phyloP scores from a whole-genome alignment of 2,113 vertebrate species.

The Mystacornis crossleyi region DNA sequence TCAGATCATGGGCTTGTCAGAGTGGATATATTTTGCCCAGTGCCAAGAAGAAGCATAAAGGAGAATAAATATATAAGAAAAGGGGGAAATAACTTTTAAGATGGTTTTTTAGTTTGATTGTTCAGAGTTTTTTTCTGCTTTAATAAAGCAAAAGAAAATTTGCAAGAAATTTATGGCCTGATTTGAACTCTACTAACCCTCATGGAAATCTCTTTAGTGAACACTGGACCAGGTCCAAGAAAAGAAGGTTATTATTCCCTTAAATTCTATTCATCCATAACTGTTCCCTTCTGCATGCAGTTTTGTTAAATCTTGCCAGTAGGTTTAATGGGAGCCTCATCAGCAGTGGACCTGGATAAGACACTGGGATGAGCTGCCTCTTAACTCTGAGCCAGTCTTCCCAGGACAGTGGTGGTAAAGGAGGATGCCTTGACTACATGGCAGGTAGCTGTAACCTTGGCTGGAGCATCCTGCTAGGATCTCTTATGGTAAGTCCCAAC shows the following conservation, averaged over 20 bases:
- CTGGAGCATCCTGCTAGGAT: neutral
- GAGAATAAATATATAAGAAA: neutral
- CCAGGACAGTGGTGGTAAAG: neutral
- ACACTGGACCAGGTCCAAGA: neutral
- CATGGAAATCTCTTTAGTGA: neutral
- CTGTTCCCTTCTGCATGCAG: neutral
- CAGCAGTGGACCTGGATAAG: neutral
- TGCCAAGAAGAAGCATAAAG: neutral
- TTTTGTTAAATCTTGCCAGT: neutral
- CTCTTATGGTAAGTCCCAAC: neutral
- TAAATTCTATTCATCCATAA: neutral
- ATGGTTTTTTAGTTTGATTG: neutral
- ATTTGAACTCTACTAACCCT: neutral
- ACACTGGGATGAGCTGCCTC: neutral
- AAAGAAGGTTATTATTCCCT: slow-evolving; percentile 19
- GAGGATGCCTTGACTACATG: neutral
- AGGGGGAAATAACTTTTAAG: neutral
- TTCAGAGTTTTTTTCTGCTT: neutral
- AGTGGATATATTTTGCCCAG: neutral
- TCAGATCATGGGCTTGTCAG: neutral
- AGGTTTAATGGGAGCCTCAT: neutral
- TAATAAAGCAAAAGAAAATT: slow-evolving; percentile 15
- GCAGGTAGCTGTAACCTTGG: neutral
- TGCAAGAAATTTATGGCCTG: slow-evolving; percentile 5
- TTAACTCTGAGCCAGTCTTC: neutral